A percentile compares a stretch with the other conserved stretches of the same genome.
Conservation (phyloP, 2,113 vertebrate species). For the Microtus montanus region DNA sequence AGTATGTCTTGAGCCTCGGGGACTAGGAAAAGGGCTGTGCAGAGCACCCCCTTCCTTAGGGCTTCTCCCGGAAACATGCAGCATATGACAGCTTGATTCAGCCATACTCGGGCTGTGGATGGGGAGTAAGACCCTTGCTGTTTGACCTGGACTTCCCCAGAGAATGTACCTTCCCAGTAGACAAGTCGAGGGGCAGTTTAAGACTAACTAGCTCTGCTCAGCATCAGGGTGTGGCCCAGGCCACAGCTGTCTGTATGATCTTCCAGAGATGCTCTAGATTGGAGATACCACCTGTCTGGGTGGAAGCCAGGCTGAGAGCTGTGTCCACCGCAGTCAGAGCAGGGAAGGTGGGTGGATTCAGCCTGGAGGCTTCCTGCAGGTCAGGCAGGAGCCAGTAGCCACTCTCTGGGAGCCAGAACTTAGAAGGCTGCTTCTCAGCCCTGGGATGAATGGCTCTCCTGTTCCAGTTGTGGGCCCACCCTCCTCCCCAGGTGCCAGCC, state of each 20-base stretch:
- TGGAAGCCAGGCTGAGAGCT: neutral
- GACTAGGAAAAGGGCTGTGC: neutral
- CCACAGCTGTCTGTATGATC: neutral
- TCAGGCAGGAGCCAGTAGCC: neutral
- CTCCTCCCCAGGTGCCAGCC: constrained; percentile 51
- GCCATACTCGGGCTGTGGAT: neutral
- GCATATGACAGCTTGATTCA: neutral
- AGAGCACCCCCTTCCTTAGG: neutral
- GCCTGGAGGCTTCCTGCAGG: neutral
- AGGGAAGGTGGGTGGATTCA: neutral
- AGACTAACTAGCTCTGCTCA: neutral
- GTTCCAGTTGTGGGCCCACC: constrained; percentile 37
- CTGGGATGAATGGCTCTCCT: constrained; percentile 59
- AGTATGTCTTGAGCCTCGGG: neutral
- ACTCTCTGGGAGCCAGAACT: neutral
- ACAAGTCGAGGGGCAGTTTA: neutral
- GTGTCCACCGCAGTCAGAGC: neutral
- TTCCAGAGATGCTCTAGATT: neutral
- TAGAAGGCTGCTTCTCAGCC: neutral
- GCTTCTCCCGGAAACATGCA: neutral
- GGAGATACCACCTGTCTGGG: neutral
- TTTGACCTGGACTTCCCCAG: neutral
- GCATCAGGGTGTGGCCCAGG: neutral
- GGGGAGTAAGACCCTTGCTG: neutral
- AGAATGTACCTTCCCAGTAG: neutral